These are phyloP conservation scores for Cheilosia vulpina DNA, from an alignment of 2,888 invertebrate genomes.

Conservation along the genomic window DNA sequence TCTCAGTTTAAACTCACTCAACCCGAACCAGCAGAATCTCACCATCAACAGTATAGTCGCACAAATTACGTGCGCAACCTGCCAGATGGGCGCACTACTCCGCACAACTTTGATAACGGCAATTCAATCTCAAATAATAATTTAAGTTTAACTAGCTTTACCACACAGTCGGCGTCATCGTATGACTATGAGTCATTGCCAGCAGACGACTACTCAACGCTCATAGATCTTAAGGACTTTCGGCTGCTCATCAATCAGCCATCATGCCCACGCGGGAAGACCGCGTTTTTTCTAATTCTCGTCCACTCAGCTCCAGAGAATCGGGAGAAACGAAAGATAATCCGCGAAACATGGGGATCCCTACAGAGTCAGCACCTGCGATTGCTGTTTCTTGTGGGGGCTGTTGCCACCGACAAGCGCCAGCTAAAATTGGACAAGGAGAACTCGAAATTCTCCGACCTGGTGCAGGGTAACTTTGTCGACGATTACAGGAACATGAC, in stretches of 20 bases:
- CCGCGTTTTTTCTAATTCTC: slow-evolving; percentile 86
- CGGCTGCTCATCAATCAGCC: slow-evolving; percentile 86
- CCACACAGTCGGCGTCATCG: slow-evolving; percentile 22
- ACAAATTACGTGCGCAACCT: slow-evolving; percentile 47
- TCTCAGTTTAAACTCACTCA: slow-evolving; percentile 45
- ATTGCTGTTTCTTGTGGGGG: slow-evolving; percentile 88
- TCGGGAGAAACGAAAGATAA: slow-evolving; percentile 86
- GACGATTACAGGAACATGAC: slow-evolving; percentile 93
- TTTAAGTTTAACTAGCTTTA: slow-evolving; percentile 61
- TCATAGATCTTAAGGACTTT: slow-evolving; percentile 87
- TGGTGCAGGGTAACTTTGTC: slow-evolving; percentile 90
- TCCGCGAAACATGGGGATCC: slow-evolving; percentile 90
- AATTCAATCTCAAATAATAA: slow-evolving; percentile 41
- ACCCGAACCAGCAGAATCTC: slow-evolving; percentile 56
- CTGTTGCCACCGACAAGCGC: slow-evolving; percentile 82
- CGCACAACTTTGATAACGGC: slow-evolving; percentile 57
- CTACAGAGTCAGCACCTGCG: slow-evolving; percentile 84
- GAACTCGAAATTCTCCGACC: slow-evolving; percentile 86
- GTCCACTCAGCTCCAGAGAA: slow-evolving; percentile 89
- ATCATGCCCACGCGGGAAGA: slow-evolving; percentile 82
- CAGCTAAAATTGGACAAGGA: slow-evolving; percentile 84
- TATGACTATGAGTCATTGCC: slow-evolving; percentile 72
- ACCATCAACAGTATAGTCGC: slow-evolving; percentile 54
- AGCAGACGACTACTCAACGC: slow-evolving; percentile 80
- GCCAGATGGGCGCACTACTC: slow-evolving; percentile 52